A percentile compares a stretch with the other conserved stretches of the same genome.
Evolutionary conservation across 1,140 invertebrate species (phyloP).

Genomic region (Mesaphorura yosii): DNA sequence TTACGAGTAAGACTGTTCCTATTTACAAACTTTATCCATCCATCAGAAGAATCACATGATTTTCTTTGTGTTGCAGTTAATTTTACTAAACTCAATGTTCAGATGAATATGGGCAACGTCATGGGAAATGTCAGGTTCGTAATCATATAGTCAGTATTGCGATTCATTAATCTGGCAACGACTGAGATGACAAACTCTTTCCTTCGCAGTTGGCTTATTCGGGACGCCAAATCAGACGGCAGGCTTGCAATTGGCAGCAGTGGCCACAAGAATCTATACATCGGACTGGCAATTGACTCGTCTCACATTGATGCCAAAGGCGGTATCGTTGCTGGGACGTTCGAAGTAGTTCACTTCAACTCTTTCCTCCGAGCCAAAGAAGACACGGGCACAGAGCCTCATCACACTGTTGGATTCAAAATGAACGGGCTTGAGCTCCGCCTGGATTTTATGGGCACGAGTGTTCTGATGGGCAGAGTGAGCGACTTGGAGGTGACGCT

Average conservation of each 20-base stretch:
- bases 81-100: conserved; percentile 85
- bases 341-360: conserved; percentile 78
- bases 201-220: conserved; percentile 65
- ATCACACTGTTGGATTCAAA: conserved; percentile 73
- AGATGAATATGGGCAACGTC: conserved; percentile 98
- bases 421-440: conserved; percentile 74
- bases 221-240: conserved; percentile 79
- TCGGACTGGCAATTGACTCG: conserved; percentile 74
- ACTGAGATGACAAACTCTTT: not conserved
- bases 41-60: too few relatives aligned
- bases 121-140: conserved; percentile 87
- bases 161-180: conserved; percentile 3
- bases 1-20: too few relatives aligned
- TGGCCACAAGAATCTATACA: conserved; percentile 84
- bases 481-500: conserved; percentile 66
- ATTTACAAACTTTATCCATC: too few relatives aligned
- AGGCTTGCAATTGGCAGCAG: conserved; percentile 84
- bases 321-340: conserved; percentile 88
- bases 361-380: conserved; percentile 76
- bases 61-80: too few relatives aligned
- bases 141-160: too few relatives aligned
- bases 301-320: conserved; percentile 86
- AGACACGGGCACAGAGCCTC: conserved; percentile 75
- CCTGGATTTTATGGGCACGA: conserved; percentile 86
- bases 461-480: conserved; percentile 76